Conservation (phyloP, 2,113 vertebrate species). For the Entomyzon cyanotis region DNA sequence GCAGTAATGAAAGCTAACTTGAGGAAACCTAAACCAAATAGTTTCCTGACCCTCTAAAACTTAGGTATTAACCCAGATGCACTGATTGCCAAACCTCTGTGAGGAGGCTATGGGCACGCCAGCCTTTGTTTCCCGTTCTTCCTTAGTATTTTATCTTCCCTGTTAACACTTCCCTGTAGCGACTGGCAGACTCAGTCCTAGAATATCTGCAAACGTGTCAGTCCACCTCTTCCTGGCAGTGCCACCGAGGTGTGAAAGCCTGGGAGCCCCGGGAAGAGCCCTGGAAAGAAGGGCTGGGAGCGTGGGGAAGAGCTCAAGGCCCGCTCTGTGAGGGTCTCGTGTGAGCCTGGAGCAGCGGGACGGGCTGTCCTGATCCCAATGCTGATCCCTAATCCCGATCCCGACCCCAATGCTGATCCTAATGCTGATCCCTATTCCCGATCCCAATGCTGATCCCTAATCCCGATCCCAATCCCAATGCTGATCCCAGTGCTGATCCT, state of each 20-base stretch:
- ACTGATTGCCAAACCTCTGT: accelerated
- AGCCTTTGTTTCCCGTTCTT: neutral
- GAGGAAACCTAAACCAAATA: neutral
- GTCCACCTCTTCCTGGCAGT: neutral
- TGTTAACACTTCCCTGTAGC: neutral
- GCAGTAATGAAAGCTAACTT: neutral
- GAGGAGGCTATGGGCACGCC: accelerated
- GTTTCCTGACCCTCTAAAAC: neutral
- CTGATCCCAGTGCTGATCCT: neutral
- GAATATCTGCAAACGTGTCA: neutral
- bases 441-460: no score
- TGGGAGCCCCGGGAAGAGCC: neutral
- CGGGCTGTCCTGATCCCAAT: accelerated
- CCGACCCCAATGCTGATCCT: accelerated
- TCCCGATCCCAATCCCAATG: no score
- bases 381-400: neutral
- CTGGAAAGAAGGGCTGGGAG: neutral
- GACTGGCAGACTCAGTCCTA: accelerated
- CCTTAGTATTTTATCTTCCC: accelerated
- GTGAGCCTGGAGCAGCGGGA: neutral
- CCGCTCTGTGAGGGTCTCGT: neutral
- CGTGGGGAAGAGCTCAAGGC: neutral
- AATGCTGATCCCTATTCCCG: neutral
- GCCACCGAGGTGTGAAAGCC: neutral
- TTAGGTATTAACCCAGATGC: neutral